A percentile compares a stretch with the other conserved stretches of the same genome.
Evolutionary conservation across 1,140 invertebrate species (phyloP).

Genomic region (Heterodera carotae): DNA sequence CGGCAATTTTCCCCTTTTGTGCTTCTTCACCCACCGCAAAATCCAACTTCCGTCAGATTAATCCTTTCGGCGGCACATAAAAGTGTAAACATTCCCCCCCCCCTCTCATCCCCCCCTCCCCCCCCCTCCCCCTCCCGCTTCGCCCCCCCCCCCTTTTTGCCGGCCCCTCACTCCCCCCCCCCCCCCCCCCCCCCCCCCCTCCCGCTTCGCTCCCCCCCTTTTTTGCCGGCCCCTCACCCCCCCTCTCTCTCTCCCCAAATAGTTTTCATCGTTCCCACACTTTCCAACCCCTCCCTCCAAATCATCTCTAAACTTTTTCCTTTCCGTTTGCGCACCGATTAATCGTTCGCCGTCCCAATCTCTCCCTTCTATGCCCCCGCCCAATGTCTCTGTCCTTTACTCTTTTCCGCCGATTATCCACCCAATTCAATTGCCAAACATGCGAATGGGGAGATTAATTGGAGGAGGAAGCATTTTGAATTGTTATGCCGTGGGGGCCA

Average conservation of each 20-base stretch:
- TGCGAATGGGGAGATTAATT: conserved; percentile 11
- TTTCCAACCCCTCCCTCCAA: not conserved
- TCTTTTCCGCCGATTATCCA: conserved; percentile 15
- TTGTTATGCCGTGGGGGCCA: no score
- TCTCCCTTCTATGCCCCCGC: no score
- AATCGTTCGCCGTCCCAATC: not conserved
- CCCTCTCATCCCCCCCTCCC: not conserved
- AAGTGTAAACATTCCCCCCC: conserved; percentile 9
- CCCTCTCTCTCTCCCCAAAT: not conserved
- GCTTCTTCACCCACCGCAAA: no score
- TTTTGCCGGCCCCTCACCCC: not conserved
- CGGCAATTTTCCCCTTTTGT: not conserved
- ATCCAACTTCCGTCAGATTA: conserved; percentile 1
- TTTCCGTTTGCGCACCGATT: conserved; percentile 13
- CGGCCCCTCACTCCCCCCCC: not conserved
- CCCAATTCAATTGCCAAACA: conserved; percentile 2
- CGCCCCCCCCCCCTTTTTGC: no score
- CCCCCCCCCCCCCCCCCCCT: not conserved
- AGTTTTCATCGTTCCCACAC: conserved; percentile 6
- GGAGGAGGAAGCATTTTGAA: no score
- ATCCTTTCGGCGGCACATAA: conserved; percentile 18
- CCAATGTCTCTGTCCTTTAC: not conserved
- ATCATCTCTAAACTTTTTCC: conserved; percentile 3
- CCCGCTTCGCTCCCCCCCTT: not conserved
- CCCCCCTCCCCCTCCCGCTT: no score